Base-by-base conservation (phyloP, 2,888 invertebrate genomes). In the Oxytorus armatus region DNA sequence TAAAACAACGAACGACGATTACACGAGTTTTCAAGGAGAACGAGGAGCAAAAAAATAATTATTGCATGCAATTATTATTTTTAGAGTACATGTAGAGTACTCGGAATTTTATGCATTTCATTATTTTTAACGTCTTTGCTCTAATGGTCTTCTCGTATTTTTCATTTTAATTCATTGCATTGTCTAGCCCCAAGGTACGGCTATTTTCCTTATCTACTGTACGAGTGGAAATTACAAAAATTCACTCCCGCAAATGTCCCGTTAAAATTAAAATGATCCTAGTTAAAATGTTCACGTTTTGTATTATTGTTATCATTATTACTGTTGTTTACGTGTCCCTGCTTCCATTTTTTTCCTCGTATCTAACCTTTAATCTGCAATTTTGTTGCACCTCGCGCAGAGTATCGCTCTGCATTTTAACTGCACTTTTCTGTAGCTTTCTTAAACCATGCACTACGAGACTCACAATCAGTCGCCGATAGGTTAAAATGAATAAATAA, bases 191-290 rank as follows among this genome's bases (percentile, higher is more conserved):
- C 14, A 3, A n/a, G 3, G 14, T 14, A n/a, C 3, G n/a, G 18
- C 3, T 16, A 21, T 36, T 36, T 10, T n/a, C 66, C 23, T 66
- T 51, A 23, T 66, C 39, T 51, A 3, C 36, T 51, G 1, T 18
- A 21, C 3, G 21, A 21, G 3, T 23, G 1, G 36, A 36, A 66
- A 49, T 33, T 18, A 10, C 36, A 36, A 23, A 18, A 66, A 66
- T 39, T n/a, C 16, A 18, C n/a, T 2, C 39, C 21, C 36, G 8
- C 21, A 36, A 66, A n/a, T 36, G 16, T 10, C 36, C 5, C 10
- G 16, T 59, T 59, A n/a, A 18, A 36, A 36, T 39, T 39, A 39
- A 39, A 36, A 59, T 55, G 29, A 23, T 11, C 11, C 11, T 11
- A n/a, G 51, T 8, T 11, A 8, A 66, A 21, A 53, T 36, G 11